Evolutionary conservation across 2,888 invertebrate species (phyloP).

Genomic region (Pristionchus mayeri): DNA sequence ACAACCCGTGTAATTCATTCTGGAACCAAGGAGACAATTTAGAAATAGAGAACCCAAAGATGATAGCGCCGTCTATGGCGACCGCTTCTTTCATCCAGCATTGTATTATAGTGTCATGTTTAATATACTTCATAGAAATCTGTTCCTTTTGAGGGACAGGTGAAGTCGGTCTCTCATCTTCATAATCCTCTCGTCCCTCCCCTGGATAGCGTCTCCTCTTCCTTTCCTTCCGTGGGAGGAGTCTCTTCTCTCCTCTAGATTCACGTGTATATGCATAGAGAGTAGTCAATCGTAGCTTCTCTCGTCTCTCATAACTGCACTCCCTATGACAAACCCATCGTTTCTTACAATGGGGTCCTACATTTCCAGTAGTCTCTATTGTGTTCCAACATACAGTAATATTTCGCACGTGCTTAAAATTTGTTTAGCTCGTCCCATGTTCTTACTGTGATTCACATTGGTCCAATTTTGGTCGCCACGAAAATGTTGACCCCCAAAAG

Average conservation of each 20-base stretch:
- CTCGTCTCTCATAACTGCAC: slow-evolving; percentile 23
- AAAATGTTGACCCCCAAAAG: neutral
- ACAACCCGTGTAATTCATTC: slow-evolving; percentile 13
- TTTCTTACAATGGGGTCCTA: neutral
- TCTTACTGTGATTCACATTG: neutral
- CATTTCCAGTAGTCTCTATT: neutral
- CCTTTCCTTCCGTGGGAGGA: slow-evolving; percentile 29
- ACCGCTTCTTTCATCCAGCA: no score
- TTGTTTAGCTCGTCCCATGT: neutral
- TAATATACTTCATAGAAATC: no score
- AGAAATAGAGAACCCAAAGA: neutral
- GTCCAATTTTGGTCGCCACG: neutral
- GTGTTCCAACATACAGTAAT: neutral
- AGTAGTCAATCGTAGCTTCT: slow-evolving; percentile 38
- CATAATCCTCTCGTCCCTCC: slow-evolving; percentile 36
- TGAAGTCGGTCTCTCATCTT: slow-evolving; percentile 29
- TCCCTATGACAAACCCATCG: slow-evolving; percentile 9
- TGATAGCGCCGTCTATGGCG: no score
- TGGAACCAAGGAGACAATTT: neutral
- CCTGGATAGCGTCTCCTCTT: neutral
- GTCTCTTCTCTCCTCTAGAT: slow-evolving; percentile 30
- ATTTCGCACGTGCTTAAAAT: neutral
- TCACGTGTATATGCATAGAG: slow-evolving; percentile 30
- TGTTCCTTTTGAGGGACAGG: neutral
- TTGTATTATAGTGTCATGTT: no score